A percentile compares a stretch with the other conserved stretches of the same genome.
These are phyloP conservation scores for Podarcis cretensis DNA, from an alignment of 2,113 vertebrate species.

Conservation along the genomic window DNA sequence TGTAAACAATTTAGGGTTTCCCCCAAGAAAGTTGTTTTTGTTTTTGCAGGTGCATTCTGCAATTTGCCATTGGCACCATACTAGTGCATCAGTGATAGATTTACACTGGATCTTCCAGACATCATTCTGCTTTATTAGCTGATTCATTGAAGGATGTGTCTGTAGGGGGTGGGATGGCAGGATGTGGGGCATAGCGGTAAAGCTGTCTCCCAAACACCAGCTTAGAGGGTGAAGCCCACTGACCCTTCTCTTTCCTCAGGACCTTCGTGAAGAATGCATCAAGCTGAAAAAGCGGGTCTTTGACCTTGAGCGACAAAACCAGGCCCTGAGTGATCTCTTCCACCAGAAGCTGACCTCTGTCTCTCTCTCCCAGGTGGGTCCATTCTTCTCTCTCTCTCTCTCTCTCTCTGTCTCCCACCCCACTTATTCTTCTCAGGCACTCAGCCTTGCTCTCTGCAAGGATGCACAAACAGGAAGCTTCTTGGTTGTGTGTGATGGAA, in stretches of 20 bases:
- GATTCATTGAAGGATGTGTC: not conserved
- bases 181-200: not conserved
- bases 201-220: no score
- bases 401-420: conserved; percentile 52
- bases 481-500: not conserved
- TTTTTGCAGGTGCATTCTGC: no score
- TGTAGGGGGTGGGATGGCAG: not conserved
- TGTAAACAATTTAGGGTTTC: not conserved
- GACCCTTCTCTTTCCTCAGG: conserved; percentile 68
- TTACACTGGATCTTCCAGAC: no score
- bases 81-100: no score
- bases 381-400: conserved; percentile 4
- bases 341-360: conserved; percentile 89
- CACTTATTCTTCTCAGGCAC: not conserved
- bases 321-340: conserved; percentile 90
- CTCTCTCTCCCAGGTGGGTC: conserved; percentile 85
- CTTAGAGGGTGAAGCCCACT: not conserved
- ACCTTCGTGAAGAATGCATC: conserved; percentile 95
- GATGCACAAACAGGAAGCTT: not conserved
- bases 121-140: no score
- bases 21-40: no score
- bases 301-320: conserved; percentile 95
- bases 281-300: conserved; percentile 96
- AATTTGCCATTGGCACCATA: no score
- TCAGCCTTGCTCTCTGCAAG: no score